phyloP scores from a whole-genome alignment of 1,140 invertebrate species.

The Phenacoccus solenopsis region DNA sequence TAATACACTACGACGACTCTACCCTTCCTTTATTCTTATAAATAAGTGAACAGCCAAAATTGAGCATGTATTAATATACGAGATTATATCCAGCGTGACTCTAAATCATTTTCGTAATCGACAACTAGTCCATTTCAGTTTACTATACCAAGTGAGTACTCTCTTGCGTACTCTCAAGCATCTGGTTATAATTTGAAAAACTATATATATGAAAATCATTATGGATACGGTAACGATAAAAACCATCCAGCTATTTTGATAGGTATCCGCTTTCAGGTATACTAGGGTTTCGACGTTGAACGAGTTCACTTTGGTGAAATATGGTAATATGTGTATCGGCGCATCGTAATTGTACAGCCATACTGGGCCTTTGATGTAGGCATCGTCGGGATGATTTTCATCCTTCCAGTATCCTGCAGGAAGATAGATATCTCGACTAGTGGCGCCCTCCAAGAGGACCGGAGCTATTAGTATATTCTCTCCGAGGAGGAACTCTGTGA shows the following conservation, averaged over 20 bases:
- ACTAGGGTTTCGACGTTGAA: neutral
- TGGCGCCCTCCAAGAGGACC: constrained; percentile 51
- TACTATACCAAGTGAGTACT: neutral
- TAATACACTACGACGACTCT: too few species aligned
- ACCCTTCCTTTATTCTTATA: too few species aligned
- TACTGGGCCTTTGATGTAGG: constrained; percentile 40
- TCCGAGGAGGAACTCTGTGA: constrained; percentile 66
- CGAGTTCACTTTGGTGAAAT: constrained; percentile 36
- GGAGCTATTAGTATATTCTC: constrained; percentile 76
- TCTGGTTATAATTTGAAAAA: neutral
- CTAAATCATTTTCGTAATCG: neutral
- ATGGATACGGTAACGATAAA: neutral
- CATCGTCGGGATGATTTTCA: constrained; percentile 38
- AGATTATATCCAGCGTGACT: too few species aligned
- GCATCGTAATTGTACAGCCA: constrained; percentile 54
- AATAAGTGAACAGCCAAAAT: too few species aligned
- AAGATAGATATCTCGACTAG: constrained; percentile 57
- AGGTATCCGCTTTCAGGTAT: neutral
- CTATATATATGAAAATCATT: neutral
- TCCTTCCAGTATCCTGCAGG: constrained; percentile 54
- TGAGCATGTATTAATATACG: too few species aligned
- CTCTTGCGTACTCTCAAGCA: neutral
- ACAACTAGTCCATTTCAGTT: neutral
- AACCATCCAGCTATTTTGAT: neutral
- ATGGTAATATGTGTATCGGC: constrained; percentile 49